A percentile compares a stretch with the other conserved stretches of the same genome.
phyloP scores from a whole-genome alignment of 2,797 vertebrate genomes.

The Avahi laniger region DNA sequence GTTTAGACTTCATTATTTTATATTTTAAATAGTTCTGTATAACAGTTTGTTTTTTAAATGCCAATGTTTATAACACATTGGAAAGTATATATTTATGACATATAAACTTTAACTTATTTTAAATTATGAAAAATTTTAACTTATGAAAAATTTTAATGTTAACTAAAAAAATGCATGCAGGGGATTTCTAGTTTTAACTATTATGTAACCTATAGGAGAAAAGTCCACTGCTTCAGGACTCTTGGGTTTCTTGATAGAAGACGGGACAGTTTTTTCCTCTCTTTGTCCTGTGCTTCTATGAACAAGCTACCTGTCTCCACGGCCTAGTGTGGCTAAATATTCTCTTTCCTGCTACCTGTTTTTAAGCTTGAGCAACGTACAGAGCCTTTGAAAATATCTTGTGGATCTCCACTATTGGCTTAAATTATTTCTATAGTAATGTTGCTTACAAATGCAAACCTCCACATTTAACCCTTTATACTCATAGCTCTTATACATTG shows the following conservation, averaged over 20 bases:
- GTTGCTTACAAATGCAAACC: background rate
- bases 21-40: background rate
- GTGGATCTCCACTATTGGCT: background rate
- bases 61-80: background rate
- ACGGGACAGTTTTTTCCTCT: background rate
- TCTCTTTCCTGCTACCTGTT: background rate
- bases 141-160: background rate
- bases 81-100: background rate
- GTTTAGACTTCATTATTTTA: background rate
- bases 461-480: background rate
- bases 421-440: background rate
- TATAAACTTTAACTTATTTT: background rate
- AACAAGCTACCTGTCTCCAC: background rate
- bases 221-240: background rate
- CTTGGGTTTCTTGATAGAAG: background rate
- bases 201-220: background rate
- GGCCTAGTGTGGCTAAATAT: rapidly evolving
- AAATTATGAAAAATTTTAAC: background rate
- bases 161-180: background rate
- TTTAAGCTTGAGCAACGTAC: too few relatives aligned
- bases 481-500: background rate
- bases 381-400: background rate
- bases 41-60: background rate
- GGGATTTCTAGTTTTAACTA: background rate
- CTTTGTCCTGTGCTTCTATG: background rate